Conservation (phyloP, 2,113 vertebrate genomes). For the Hippocampus comes region DNA sequence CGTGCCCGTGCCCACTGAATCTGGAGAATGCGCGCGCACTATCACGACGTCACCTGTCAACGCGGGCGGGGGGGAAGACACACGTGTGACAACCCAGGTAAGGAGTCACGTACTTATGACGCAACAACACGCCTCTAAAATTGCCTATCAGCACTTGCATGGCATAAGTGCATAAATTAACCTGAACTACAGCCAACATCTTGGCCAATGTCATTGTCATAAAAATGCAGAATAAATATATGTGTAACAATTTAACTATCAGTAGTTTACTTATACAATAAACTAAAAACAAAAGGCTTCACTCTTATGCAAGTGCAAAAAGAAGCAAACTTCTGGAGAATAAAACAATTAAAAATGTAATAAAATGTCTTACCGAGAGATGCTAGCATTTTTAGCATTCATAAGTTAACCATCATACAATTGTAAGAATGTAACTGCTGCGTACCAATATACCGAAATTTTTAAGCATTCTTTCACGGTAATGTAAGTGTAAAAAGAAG, state of each 20-base stretch:
- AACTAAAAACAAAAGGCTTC: too few species aligned
- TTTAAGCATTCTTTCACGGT: too few species aligned
- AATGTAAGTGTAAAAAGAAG: too few species aligned
- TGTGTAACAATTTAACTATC: neutral
- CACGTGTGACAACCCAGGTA: neutral
- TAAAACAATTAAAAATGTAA: too few species aligned
- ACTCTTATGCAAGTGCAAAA: too few species aligned
- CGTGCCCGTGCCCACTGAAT: neutral
- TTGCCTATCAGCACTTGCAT: neutral
- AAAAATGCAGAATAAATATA: neutral
- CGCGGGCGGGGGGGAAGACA: neutral
- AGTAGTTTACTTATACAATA: too few species aligned
- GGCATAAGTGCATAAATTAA: neutral
- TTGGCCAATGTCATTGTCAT: neutral
- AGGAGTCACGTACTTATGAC: neutral
- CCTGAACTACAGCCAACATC: neutral
- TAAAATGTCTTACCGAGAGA: neutral
- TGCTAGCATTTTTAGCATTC: neutral
- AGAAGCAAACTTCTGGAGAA: neutral
- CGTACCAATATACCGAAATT: too few species aligned
- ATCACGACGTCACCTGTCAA: neutral
- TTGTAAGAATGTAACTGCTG: too few species aligned
- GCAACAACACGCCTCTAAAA: neutral
- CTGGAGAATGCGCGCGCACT: neutral
- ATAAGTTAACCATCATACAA: too few species aligned